A percentile compares a stretch with the other conserved stretches of the same genome.
These are phyloP conservation scores for Eupithecia tripunctaria DNA, from an alignment of 2,888 invertebrate species.

Conservation along the genomic window DNA sequence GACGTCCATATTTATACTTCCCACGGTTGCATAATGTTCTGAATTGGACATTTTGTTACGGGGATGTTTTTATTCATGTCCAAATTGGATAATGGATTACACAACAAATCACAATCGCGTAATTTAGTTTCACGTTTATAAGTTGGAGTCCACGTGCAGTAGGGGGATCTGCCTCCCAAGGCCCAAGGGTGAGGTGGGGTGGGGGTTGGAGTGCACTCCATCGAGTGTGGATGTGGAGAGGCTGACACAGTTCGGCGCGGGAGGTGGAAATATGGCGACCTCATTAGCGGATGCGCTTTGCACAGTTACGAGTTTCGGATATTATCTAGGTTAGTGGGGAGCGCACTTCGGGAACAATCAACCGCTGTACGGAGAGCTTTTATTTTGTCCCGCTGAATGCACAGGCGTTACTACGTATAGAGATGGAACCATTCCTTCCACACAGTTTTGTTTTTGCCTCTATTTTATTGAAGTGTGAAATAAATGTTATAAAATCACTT, in stretches of 20 bases:
- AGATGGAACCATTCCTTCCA: no score
- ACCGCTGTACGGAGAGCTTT: slow-evolving; percentile 14
- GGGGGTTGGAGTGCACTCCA: slow-evolving; percentile 40
- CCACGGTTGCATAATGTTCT: slow-evolving; percentile 14
- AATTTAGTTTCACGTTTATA: slow-evolving; percentile 13
- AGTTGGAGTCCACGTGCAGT: slow-evolving; percentile 2
- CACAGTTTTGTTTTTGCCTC: not conserved
- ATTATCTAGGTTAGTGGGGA: slow-evolving; percentile 35
- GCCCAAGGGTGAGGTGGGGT: not conserved
- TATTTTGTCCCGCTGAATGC: slow-evolving; percentile 8
- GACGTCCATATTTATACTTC: slow-evolving; percentile 1
- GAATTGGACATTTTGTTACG: slow-evolving; percentile 10
- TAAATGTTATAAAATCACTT: not conserved
- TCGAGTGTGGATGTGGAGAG: slow-evolving; percentile 33
- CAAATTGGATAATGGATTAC: slow-evolving; percentile 21
- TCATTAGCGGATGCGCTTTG: slow-evolving; percentile 37
- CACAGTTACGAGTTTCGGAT: slow-evolving; percentile 32
- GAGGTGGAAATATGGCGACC: slow-evolving; percentile 33
- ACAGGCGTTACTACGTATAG: not conserved
- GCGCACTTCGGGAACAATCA: slow-evolving; percentile 27
- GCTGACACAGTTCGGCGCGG: slow-evolving; percentile 33
- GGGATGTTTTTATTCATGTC: slow-evolving; percentile 12
- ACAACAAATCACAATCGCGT: slow-evolving; percentile 12
- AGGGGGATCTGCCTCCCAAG: not conserved
- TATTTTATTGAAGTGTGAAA: not conserved